Evolutionary conservation across 2,888 invertebrate genomes (phyloP).

Genomic region (Mesorhabditis sp.): DNA sequence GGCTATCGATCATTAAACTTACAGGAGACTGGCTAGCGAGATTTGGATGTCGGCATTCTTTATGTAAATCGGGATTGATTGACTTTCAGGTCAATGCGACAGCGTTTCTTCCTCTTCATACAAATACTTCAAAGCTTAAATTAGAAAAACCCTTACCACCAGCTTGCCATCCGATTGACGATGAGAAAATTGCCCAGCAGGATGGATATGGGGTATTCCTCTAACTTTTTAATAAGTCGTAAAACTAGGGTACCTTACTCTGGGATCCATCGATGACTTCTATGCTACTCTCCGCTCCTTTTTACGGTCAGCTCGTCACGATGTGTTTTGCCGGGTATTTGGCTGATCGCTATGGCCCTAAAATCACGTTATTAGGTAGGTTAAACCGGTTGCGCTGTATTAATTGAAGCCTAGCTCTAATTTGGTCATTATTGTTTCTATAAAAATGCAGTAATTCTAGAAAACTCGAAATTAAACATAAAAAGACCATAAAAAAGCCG

Average conservation of each 20-base stretch:
- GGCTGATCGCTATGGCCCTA: constrained; percentile 1
- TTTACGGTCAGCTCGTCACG: constrained; percentile 6
- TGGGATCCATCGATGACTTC: constrained; percentile 2
- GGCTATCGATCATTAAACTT: too few relatives aligned
- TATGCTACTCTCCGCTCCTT: neutral
- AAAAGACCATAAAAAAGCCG: neutral
- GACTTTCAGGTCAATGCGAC: neutral
- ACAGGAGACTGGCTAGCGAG: too few relatives aligned
- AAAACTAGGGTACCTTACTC: neutral
- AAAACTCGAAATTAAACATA: neutral
- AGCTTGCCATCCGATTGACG: constrained; percentile 4
- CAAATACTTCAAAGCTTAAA: neutral
- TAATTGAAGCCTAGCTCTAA: too few relatives aligned
- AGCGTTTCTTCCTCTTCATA: neutral
- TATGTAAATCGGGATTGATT: too few relatives aligned
- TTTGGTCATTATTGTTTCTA: too few relatives aligned
- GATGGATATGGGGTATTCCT: neutral
- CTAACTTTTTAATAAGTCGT: neutral
- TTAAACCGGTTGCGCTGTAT: neutral
- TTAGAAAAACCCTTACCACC: neutral
- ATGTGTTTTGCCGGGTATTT: neutral
- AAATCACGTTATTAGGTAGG: neutral
- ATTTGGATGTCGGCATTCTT: too few relatives aligned
- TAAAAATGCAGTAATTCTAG: too few relatives aligned
- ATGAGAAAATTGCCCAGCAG: neutral